Conservation (phyloP, 1,140 invertebrate genomes). For the Oreohelix idahoensis region DNA sequence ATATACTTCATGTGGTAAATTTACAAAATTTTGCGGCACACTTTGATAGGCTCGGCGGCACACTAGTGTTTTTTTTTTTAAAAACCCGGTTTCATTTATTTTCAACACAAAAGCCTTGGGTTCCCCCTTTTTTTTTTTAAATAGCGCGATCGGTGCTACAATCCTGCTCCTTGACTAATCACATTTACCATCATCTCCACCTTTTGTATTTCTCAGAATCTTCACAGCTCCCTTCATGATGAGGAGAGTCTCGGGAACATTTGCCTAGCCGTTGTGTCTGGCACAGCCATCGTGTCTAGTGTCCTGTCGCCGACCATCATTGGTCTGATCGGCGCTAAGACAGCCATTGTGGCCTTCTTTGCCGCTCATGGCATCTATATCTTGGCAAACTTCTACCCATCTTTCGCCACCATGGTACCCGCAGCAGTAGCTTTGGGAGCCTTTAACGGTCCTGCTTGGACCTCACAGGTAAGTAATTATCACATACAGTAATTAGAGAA, state of each 20-base stretch:
- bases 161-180: no score
- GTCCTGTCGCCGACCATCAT: slow-evolving; percentile 50
- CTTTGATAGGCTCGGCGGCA: no score
- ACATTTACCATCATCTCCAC: no score
- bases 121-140: no score
- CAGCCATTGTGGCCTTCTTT: slow-evolving; percentile 46
- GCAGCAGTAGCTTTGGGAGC: slow-evolving; percentile 55
- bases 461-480: slow-evolving; percentile 46
- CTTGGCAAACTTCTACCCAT: slow-evolving; percentile 72
- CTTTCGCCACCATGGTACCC: slow-evolving; percentile 56
- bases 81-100: no score
- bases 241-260: slow-evolving; percentile 43
- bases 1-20: no score
- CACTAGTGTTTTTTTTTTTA: no score
- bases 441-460: slow-evolving; percentile 58
- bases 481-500: no score
- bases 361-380: slow-evolving; percentile 56
- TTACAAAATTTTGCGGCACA: no score
- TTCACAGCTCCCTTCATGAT: slow-evolving; percentile 57
- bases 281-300: slow-evolving; percentile 45
- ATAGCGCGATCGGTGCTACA: no score
- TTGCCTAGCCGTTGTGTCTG: slow-evolving; percentile 41
- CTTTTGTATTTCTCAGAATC: slow-evolving; percentile 41
- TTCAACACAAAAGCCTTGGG: no score
- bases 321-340: slow-evolving; percentile 53